Percentiles rank a stretch among this genome's conserved stretches.
Evolutionary conservation across 2,113 vertebrate species (phyloP).

Genomic region (Cryptotis parvus): DNA sequence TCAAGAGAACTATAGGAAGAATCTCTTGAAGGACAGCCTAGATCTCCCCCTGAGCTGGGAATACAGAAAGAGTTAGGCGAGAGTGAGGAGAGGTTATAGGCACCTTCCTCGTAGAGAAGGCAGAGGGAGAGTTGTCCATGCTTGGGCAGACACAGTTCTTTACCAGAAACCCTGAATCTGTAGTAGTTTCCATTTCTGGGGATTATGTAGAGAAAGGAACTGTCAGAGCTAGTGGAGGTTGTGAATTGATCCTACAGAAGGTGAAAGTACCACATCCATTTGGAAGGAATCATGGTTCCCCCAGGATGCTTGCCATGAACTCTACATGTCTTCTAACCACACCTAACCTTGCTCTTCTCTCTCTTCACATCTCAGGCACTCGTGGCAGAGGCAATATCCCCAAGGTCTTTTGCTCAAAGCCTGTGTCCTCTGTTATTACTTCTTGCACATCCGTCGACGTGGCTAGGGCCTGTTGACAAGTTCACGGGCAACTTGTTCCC

Average conservation of each 20-base stretch:
- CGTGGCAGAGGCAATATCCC: background rate
- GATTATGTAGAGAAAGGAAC: background rate
- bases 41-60: background rate
- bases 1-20: too few relatives aligned
- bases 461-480: background rate
- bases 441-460: background rate
- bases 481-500: background rate
- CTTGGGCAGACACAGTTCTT: background rate
- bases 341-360: accelerated
- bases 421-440: background rate
- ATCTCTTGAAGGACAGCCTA: background rate
- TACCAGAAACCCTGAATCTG: background rate
- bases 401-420: background rate
- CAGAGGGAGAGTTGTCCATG: background rate
- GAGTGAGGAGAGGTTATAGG: accelerated
- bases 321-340: background rate
- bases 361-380: background rate
- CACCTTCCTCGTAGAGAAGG: background rate
- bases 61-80: background rate
- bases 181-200: background rate
- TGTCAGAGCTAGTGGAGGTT: background rate
- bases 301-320: background rate
- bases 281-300: background rate
- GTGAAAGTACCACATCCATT: too few relatives aligned
- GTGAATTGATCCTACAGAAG: background rate